Conservation (phyloP, 2,888 invertebrate genomes). For the Trachelus troglodyta region DNA sequence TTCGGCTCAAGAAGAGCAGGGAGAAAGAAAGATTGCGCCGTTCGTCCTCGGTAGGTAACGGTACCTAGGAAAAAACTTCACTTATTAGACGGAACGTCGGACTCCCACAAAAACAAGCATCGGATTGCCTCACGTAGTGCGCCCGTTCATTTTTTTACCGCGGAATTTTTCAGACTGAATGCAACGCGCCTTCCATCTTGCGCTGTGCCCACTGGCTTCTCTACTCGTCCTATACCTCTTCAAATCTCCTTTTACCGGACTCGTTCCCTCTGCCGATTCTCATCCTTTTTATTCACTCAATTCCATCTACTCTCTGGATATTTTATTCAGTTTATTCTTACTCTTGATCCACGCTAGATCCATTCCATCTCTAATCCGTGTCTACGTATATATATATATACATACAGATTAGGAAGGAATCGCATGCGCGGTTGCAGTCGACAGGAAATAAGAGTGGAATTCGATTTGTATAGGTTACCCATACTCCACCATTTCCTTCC, state of each 20-base stretch:
- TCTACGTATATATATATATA: background rate
- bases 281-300: background rate
- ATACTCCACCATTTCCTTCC: background rate
- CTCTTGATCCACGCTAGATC: background rate
- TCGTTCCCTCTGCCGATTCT: background rate
- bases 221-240: background rate
- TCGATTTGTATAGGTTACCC: background rate
- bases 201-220: background rate
- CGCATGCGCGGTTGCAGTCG: background rate
- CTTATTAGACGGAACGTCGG: slow-evolving; percentile 47
- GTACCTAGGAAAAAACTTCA: slow-evolving; percentile 33
- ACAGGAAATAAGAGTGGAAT: background rate
- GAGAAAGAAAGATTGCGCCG: background rate
- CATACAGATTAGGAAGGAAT: background rate
- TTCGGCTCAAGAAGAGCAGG: background rate
- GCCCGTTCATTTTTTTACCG: slow-evolving; percentile 16
- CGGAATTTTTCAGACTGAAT: slow-evolving; percentile 14
- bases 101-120: slow-evolving; percentile 45
- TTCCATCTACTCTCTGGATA: background rate
- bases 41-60: slow-evolving; percentile 5
- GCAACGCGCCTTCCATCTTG: slow-evolving; percentile 14
- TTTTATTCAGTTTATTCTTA: background rate
- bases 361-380: background rate
- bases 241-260: background rate
- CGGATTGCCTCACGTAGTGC: slow-evolving; percentile 47